Base-by-base conservation (phyloP, 2,888 invertebrate genomes). In the Agrochola macilenta region DNA sequence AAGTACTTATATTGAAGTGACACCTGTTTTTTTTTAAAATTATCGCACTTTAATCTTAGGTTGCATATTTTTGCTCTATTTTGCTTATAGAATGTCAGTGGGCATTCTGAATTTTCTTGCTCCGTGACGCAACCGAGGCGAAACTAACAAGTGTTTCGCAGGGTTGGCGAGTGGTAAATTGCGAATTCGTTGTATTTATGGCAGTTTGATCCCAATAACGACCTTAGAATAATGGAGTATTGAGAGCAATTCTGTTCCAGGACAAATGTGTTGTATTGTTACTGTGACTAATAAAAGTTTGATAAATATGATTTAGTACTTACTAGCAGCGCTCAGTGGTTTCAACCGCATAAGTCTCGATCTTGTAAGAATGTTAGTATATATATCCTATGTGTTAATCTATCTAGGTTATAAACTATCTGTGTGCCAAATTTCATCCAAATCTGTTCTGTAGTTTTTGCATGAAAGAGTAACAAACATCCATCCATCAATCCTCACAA, bases 111-210 rank as follows among this genome's bases (percentile, higher is more conserved):
- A 52, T 65, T n/a, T 52, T 0, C 12, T 49, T 76, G 23, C 46
- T 65, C 20, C 5, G 52, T 83, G 74, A 7, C 71, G 0, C 39
- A 70, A 72, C 57, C 35, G 61, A 74, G n/a, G 79, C 57, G 69
- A 74, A 76, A 83, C 84, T 84, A 83, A 74, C 83, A 80, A 84
- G 84, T 83, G 84, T 64, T 46, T 58, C 68, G 30, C 49, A 76
- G 64, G 80, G 76, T 57, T 80, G 74, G 68, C 70, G 69, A 71
- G 74, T 78, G 70, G 54, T 72, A 57, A 75, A 79, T 69, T 69
- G 75, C 61, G 49, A 71, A 81, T 81, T 82, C 61, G 52, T 76
- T 35, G 69, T 81, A 70, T 76, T 76, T 71, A 71, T 76, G 43
- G 63, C 52, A 43, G 43, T 74, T 52, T 39, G 61, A 43, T 70